Evolutionary conservation across 2,888 invertebrate species (phyloP).

Genomic region (Campoletis raptor): DNA sequence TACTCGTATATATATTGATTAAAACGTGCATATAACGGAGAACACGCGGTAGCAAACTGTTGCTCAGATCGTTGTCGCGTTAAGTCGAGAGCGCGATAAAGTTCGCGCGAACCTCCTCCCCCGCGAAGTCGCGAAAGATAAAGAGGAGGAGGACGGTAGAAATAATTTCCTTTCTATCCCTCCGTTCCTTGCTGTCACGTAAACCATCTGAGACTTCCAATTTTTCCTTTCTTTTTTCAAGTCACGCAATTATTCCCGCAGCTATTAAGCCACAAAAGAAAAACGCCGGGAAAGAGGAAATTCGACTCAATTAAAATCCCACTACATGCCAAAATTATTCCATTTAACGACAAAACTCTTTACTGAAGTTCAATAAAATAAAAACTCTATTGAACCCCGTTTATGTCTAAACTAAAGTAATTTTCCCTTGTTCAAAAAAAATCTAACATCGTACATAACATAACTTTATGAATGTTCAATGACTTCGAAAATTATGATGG

Average conservation of each 20-base stretch:
- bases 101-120: constrained; percentile 58
- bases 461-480: not conserved
- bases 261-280: not conserved
- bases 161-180: constrained; percentile 68
- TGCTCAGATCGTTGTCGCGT: constrained; percentile 81
- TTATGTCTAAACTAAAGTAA: not conserved
- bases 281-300: not conserved
- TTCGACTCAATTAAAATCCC: not conserved
- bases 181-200: constrained; percentile 7
- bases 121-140: constrained; percentile 56
- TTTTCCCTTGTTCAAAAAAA: not conserved
- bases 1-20: constrained; percentile 46
- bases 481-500: not conserved
- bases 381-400: not conserved
- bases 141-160: constrained; percentile 71
- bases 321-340: not conserved
- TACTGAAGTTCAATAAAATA: not conserved
- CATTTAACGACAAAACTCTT: not conserved
- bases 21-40: constrained; percentile 45
- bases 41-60: constrained; percentile 77
- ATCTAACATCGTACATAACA: not conserved
- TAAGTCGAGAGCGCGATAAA: constrained; percentile 74
- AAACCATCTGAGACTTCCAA: constrained; percentile 23
- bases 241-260: constrained; percentile 35
- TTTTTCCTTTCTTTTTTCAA: constrained; percentile 23